Evolutionary conservation across 2,113 vertebrate genomes (phyloP).

Genomic region (Nothoprocta pentlandii): DNA sequence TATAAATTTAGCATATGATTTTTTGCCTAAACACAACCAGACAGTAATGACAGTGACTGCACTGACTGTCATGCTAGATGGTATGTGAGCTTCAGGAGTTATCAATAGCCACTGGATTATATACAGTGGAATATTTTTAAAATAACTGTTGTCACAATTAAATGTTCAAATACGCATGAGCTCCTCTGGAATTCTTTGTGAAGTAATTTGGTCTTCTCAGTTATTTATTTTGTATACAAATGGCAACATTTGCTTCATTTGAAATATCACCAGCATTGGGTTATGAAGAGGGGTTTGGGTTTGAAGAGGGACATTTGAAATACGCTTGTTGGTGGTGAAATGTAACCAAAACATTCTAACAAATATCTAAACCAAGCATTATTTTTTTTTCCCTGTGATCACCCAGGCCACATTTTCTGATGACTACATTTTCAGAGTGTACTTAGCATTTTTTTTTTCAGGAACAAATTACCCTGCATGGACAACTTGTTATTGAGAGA

Average conservation of each 20-base stretch:
- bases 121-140: background rate
- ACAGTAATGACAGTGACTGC: background rate
- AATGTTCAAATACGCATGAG: background rate
- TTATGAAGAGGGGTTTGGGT: too few species aligned
- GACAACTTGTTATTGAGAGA: background rate
- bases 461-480: background rate
- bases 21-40: background rate
- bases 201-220: background rate
- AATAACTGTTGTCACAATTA: background rate
- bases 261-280: background rate
- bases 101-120: background rate
- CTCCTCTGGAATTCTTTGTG: background rate
- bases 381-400: background rate
- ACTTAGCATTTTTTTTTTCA: background rate
- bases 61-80: background rate
- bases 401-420: background rate
- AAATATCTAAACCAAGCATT: background rate
- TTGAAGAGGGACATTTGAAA: background rate
- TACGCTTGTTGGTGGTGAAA: background rate
- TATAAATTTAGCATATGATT: background rate
- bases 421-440: background rate
- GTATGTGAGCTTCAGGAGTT: background rate
- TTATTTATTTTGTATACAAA: background rate
- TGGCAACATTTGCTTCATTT: background rate
- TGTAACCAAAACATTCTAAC: background rate